phyloP scores from a whole-genome alignment of 2,113 vertebrate genomes.

The Taxidea taxus region DNA sequence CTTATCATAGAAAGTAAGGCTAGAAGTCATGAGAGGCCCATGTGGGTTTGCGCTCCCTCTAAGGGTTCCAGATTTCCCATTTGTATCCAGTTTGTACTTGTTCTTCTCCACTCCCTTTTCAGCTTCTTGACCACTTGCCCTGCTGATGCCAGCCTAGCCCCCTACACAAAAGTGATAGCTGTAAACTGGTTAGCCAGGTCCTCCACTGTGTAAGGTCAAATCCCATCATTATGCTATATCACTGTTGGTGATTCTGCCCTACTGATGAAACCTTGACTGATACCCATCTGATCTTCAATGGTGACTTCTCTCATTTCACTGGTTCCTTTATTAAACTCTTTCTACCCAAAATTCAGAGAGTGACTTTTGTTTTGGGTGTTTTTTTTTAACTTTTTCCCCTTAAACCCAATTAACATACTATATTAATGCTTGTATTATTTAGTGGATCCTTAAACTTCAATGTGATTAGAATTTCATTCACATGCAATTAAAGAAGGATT shows the following conservation, averaged over 20 bases:
- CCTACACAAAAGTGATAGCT: background rate
- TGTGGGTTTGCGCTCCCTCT: background rate
- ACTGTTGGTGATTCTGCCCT: background rate
- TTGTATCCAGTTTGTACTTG: background rate
- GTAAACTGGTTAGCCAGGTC: background rate
- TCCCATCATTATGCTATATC: background rate
- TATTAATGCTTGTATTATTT: background rate
- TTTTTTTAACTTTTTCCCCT: background rate
- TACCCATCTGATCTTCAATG: background rate
- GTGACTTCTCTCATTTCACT: background rate
- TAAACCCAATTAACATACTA: background rate
- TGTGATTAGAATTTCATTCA: background rate
- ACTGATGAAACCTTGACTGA: background rate
- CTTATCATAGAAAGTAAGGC: background rate
- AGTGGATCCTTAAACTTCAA: background rate
- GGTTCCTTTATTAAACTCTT: background rate
- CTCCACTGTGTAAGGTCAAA: background rate
- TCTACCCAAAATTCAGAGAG: background rate
- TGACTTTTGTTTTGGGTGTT: background rate
- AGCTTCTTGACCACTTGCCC: background rate
- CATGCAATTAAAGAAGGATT: background rate
- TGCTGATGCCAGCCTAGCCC: background rate
- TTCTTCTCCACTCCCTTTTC: background rate
- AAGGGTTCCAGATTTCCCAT: background rate
- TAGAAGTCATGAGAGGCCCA: background rate